phyloP scores from a whole-genome alignment of 2,888 invertebrate genomes.

The Linnaemya vulpina region DNA sequence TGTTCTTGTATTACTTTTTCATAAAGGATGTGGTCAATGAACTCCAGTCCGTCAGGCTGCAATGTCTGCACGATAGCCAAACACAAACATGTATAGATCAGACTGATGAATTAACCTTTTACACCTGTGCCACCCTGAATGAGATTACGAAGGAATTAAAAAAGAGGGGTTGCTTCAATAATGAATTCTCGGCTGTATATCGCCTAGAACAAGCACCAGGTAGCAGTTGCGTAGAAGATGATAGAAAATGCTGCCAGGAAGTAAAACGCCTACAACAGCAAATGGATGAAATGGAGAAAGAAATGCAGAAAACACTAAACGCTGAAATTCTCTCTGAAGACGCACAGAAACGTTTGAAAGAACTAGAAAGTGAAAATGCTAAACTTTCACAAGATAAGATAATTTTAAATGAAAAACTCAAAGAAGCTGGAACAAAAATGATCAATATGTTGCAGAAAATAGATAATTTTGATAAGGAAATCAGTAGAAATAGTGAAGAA shows the following conservation, averaged over 20 bases:
- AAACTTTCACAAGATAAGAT: constrained; percentile 73
- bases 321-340: constrained; percentile 50
- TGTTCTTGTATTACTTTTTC: not conserved
- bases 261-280: constrained; percentile 73
- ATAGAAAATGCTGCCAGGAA: constrained; percentile 72
- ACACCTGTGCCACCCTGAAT: constrained; percentile 77
- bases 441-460: constrained; percentile 71
- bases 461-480: constrained; percentile 73
- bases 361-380: constrained; percentile 69
- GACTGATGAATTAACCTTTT: constrained; percentile 78
- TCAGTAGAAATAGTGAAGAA: constrained; percentile 68
- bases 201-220: constrained; percentile 1
- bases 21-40: constrained; percentile 74
- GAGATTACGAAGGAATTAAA: constrained; percentile 79
- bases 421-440: constrained; percentile 54
- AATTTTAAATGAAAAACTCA: constrained; percentile 70
- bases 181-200: constrained; percentile 3
- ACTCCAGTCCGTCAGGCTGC: constrained; percentile 72
- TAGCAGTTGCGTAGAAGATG: constrained; percentile 4
- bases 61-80: constrained; percentile 73
- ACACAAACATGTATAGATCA: constrained; percentile 75
- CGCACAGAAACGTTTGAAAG: constrained; percentile 42
- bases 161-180: constrained; percentile 71
- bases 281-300: constrained; percentile 62
- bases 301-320: not conserved